Base-by-base conservation (phyloP, 2,113 vertebrate genomes). In the Lates calcarifer region DNA sequence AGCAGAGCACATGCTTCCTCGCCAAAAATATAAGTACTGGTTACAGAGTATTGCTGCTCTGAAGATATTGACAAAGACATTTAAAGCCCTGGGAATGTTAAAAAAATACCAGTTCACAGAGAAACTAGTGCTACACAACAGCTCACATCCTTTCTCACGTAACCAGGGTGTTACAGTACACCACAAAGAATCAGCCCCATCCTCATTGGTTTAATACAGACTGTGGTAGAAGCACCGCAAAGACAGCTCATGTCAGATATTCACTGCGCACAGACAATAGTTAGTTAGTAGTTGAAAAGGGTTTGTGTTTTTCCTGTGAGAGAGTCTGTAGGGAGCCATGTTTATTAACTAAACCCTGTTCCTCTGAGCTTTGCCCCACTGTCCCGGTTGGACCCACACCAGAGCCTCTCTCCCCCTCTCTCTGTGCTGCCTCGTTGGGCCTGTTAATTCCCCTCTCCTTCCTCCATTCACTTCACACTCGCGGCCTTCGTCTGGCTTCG, bases 381-480 rank as follows among this genome's bases (percentile, higher is more conserved):
- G 70, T 87, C 87, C 75, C 85, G 0, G 35, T 83, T 84, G 79
- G 77, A 84, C 67, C 51, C 28, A 17, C 72, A 83, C 83, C 74
- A 77, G 75, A 90, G 79, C 64, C 62, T 76, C 60, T 66, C 83
- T 70, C 81, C 26, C 77, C 64, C 62, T 76, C 60, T 66, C 83
- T 70, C 81, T 29, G 4, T n/a, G 65, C 66, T 31, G 72, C 70
- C 73, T 76, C 24, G 68, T 73, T 20, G 24, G 24, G 78, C 68
- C 71, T 57, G 79, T 70, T 90, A 84, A 87, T 76, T 87, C 80
- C 79, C 49, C 26, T 88, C 57, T 73, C 71, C 69, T 83, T 83
- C 41, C 77, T 85, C 68, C 84, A 79, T 88, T 90, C 90, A 84
- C 90, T 88, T 90, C 90, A 84, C 90, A 85, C 86, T 82, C 83